Conservation (phyloP, 2,888 invertebrate genomes). For the Netelia virgata region DNA sequence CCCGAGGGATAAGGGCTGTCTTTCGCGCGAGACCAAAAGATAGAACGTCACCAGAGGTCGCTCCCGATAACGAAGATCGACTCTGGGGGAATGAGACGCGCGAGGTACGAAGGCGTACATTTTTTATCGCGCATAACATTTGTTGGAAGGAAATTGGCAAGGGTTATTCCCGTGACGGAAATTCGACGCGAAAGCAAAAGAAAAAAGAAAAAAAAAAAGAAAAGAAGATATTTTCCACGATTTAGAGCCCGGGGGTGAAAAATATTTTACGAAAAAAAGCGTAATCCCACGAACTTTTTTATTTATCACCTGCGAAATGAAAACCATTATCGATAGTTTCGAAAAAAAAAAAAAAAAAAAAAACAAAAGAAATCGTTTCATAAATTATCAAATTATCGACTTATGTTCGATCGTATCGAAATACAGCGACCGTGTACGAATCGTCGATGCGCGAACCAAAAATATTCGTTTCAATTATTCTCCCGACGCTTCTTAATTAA, state of each 20-base stretch:
- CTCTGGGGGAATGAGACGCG: neutral
- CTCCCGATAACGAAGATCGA: conserved; percentile 12
- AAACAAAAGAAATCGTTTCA: too few species aligned
- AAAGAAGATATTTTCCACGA: conserved; percentile 50
- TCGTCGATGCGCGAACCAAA: too few species aligned
- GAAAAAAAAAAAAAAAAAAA: too few species aligned
- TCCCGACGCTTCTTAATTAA: too few species aligned
- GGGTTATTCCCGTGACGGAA: conserved; percentile 4
- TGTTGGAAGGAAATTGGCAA: neutral
- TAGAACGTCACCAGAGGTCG: conserved; percentile 6
- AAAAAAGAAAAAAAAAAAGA: conserved; percentile 37
- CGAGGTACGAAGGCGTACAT: neutral
- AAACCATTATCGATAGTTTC: too few species aligned
- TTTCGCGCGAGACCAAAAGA: conserved; percentile 14
- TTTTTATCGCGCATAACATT: conserved; percentile 14
- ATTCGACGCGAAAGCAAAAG: conserved; percentile 4
- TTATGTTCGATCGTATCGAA: too few species aligned
- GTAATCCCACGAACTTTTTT: neutral
- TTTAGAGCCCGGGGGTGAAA: conserved; percentile 46
- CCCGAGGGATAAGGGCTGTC: conserved; percentile 21
- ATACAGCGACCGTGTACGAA: too few species aligned
- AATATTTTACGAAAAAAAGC: neutral
- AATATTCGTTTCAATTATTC: too few species aligned
- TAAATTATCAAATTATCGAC: too few species aligned
- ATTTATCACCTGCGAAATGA: too few species aligned